Base-by-base conservation (phyloP, 2,888 invertebrate species). In the Heliconius ismenius region DNA sequence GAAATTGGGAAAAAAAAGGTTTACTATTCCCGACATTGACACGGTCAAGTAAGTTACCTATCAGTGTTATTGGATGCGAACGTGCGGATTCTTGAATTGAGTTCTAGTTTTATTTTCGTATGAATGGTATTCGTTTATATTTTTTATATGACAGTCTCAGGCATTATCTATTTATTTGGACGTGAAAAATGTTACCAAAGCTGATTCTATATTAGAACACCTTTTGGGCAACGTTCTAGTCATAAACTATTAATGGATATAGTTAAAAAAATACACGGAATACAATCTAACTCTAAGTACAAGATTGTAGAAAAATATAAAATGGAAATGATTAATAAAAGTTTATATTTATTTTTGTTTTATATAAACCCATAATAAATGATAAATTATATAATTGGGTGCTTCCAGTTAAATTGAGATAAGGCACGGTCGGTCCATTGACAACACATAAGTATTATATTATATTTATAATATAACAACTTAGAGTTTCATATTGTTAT, bases 1-100 rank as follows among this genome's bases (percentile, higher is more conserved):
- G 13, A n/a, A 54, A 6, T 32, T 36, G 32, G 70, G 32, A 24
- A 70, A 70, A 70, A 58, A 70, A 58, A 58, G 58, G 70, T 70
- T 70, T 58, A 13, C 36, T 36, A 70, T 58, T 32, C 58, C 58
- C n/a, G 70, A 70, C 58, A 28, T 70, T 58, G 58, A 83, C 85
- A 85, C 83, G 85, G 83, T 86, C 85, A 84, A 83, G 83, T 82
- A 79, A 69, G 69, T 39, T 62, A 76, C 49, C 65, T 60, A 79
- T 65, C 62, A 36, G 58, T 70, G 67, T 78, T 74, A 62, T 65
- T 79, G 32, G 58, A 68, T 64, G 62, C 43, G 28, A 69, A 75
- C 77, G 77, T 74, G 74, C 43, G 60, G 39, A 72, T 75, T 75
- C 21, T 69, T 32, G 26, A 69, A 68, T 68, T 68, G 58, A 49